Base-by-base conservation (phyloP, 2,797 vertebrate species). In the Sebastes kiyomatsui region DNA sequence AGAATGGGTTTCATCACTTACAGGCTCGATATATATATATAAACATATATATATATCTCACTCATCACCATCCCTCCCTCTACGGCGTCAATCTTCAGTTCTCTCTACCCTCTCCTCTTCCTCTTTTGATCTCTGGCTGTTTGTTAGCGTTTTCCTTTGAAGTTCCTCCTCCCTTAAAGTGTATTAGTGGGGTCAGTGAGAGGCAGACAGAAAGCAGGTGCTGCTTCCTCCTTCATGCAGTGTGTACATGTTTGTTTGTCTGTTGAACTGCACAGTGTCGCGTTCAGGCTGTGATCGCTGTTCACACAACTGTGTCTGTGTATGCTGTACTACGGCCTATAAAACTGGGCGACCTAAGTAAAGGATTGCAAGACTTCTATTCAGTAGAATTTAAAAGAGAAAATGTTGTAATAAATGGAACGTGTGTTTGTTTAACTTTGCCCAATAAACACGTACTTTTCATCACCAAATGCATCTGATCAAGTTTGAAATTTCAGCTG, bases 231-330 rank as follows among this genome's bases (percentile, higher is more conserved):
- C 18, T 67, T 14, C 70, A 46, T 49, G 61, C 25, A 3, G 61
- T 81, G 54, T 77, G 62, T 68, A 3, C 54, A 7, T 65, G 58
- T 65, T 33, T 55, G 58, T 78, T 79, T 56, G 52, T 70, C 58
- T 72, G 80, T 87, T 81, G 55, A 82, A 58, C 77, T 89, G 84
- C 91, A 93, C 92, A 90, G 92, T 92, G 90, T 82, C 59, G 88
- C 70, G 90, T 93, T 46, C 90, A 70, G 87, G 59, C 90, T 85
- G 72, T 74, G 75, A 88, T 93, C 84, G 80, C 86, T 80, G 80
- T 79, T 69, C 65, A 67, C 65, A 79, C 25, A 67, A 80, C 82
- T 77, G 75, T 32, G 56, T 87, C 76, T 77, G 9, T 10, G 49
- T 49, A 32, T 74, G 67, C 86, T 79, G 52, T 49, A 58, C 80